phyloP scores from a whole-genome alignment of 2,888 invertebrate species.

The Conistra vaccinii region DNA sequence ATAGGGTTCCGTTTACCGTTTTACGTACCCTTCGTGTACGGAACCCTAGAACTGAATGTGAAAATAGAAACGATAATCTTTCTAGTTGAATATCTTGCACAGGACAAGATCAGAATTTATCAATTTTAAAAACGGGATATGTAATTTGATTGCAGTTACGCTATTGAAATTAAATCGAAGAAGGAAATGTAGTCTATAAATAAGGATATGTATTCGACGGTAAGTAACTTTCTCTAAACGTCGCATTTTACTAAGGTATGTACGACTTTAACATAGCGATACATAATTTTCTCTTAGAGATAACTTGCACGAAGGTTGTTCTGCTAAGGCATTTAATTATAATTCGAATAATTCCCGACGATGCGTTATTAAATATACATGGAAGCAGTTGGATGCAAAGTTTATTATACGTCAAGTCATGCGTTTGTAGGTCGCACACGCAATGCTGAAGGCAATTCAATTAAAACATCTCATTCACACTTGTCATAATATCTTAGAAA shows the following conservation, averaged over 20 bases:
- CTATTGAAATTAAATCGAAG: constrained; percentile 10
- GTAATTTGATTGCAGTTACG: constrained; percentile 19
- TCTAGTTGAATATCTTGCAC: background rate
- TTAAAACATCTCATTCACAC: constrained; percentile 76
- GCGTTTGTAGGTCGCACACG: constrained; percentile 68
- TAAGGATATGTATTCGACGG: constrained; percentile 3
- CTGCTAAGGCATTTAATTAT: constrained; percentile 49
- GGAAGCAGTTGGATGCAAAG: constrained; percentile 45
- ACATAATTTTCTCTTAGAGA: constrained; percentile 39
- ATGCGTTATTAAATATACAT: constrained; percentile 58
- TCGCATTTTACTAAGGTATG: background rate
- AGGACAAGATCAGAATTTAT: background rate
- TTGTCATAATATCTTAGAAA: constrained; percentile 75
- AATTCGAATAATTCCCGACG: constrained; percentile 50
- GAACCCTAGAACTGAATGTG: background rate
- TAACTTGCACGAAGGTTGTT: constrained; percentile 34
- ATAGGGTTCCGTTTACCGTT: no score
- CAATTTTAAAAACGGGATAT: background rate
- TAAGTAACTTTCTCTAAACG: constrained; percentile 36
- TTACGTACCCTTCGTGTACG: no score
- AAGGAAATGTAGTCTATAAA: constrained; percentile 15
- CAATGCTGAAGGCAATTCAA: constrained; percentile 75
- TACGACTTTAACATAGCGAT: background rate
- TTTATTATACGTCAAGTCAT: constrained; percentile 62
- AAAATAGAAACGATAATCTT: constrained; percentile 5